These are phyloP conservation scores for Euwallacea fornicatus DNA, from an alignment of 1,140 invertebrate species.

Conservation along the genomic window DNA sequence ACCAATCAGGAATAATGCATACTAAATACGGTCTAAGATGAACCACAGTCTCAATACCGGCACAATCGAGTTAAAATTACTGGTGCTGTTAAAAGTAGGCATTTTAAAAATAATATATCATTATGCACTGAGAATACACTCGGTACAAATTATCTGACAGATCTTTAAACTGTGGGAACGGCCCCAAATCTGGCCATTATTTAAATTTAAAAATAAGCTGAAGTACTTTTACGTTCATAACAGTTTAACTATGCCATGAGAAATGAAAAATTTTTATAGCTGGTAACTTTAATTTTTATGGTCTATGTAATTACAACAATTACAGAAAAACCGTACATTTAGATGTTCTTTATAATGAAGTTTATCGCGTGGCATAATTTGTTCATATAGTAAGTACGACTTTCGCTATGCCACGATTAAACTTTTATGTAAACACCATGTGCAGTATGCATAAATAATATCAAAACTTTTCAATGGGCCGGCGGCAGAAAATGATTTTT, in stretches of 20 bases:
- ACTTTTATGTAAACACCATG: too few relatives aligned
- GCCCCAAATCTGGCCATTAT: constrained; percentile 27
- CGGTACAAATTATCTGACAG: constrained; percentile 34
- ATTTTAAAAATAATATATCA: constrained; percentile 36
- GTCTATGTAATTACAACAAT: constrained; percentile 23
- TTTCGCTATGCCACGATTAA: too few relatives aligned
- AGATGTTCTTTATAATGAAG: too few relatives aligned
- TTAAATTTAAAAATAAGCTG: constrained; percentile 33
- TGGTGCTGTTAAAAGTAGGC: constrained; percentile 22
- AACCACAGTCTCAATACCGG: constrained; percentile 20
- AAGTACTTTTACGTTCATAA: background rate
- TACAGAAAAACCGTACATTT: constrained; percentile 13
- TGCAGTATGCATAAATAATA: too few relatives aligned
- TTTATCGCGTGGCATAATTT: too few relatives aligned
- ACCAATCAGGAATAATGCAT: constrained; percentile 5
- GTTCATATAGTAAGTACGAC: too few relatives aligned
- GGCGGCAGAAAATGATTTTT: too few relatives aligned
- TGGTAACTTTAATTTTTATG: constrained; percentile 29
- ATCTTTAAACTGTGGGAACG: constrained; percentile 37
- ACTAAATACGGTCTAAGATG: constrained; percentile 21
- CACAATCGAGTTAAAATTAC: constrained; percentile 27
- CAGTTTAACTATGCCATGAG: constrained; percentile 31
- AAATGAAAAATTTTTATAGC: constrained; percentile 30
- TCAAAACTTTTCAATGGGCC: too few relatives aligned
- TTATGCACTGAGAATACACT: constrained; percentile 35